A percentile compares a stretch with the other conserved stretches of the same genome.
Conservation (phyloP, 1,140 invertebrate genomes). For the Neoseiulus cucumeris region DNA sequence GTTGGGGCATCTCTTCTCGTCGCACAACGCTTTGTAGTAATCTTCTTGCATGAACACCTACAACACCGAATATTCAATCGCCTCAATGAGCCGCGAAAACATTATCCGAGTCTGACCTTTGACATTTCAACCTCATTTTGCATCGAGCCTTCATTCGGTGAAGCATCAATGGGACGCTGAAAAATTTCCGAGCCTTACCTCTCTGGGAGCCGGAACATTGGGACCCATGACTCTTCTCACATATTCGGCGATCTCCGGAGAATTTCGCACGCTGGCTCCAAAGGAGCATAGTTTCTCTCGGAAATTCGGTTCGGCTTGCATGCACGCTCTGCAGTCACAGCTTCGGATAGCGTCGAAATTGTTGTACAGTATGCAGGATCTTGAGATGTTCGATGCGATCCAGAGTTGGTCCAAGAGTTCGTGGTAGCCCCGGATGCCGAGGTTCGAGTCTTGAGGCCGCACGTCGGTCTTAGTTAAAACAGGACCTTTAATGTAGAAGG, state of each 20-base stretch:
- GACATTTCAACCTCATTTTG: neutral
- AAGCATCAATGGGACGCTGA: no score
- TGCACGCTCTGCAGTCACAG: neutral
- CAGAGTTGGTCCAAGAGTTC: neutral
- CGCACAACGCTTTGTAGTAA: neutral
- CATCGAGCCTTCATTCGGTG: neutral
- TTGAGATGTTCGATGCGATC: neutral
- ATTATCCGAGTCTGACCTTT: neutral
- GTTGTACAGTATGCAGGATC: slow-evolving; percentile 3
- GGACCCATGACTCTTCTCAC: neutral
- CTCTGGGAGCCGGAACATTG: neutral
- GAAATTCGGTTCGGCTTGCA: neutral
- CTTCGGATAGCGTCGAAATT: neutral
- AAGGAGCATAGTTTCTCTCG: neutral
- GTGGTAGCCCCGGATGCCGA: neutral
- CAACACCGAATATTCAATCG: neutral
- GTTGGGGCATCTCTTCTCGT: neutral
- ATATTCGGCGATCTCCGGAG: neutral
- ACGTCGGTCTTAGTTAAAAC: neutral
- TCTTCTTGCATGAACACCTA: neutral
- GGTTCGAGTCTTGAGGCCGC: neutral
- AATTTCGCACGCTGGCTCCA: neutral
- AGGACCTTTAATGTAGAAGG: neutral
- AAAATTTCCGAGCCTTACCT: no score
- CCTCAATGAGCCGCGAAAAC: neutral